phyloP scores from a whole-genome alignment of 2,113 vertebrate species.

The Hyperoodon ampullatus region DNA sequence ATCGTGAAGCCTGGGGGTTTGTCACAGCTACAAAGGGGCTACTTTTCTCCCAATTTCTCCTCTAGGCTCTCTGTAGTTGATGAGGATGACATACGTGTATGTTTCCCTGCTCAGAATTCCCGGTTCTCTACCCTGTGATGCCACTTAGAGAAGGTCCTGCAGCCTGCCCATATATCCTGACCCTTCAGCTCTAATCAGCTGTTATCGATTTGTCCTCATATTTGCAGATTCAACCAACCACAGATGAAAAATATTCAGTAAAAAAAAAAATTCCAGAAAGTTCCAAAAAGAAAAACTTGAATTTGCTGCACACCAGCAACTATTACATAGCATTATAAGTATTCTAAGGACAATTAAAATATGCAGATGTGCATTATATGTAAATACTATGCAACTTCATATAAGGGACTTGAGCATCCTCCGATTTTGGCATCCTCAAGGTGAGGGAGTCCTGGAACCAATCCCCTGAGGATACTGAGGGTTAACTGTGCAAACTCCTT shows the following conservation, averaged over 20 bases:
- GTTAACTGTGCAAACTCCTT: fast-evolving
- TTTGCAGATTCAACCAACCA: neutral
- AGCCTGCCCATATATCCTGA: no score
- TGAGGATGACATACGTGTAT: fast-evolving
- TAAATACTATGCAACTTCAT: neutral
- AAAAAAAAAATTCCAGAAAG: neutral
- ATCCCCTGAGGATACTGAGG: fast-evolving
- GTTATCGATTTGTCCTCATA: fast-evolving
- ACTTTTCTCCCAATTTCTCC: neutral
- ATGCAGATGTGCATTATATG: neutral
- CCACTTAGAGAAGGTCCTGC: no score
- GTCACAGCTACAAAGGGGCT: no score
- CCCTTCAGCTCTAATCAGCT: no score
- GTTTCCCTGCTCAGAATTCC: neutral
- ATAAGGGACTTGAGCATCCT: neutral
- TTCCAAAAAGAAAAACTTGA: neutral
- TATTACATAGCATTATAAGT: neutral
- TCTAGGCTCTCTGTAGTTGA: neutral
- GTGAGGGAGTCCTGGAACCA: neutral
- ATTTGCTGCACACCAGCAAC: neutral
- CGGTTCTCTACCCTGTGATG: neutral
- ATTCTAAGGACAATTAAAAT: neutral
- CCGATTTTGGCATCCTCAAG: neutral
- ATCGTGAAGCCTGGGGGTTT: neutral
- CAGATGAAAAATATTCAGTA: neutral